Base-by-base conservation (phyloP, 2,797 vertebrate species). In the Caiman crocodilus region DNA sequence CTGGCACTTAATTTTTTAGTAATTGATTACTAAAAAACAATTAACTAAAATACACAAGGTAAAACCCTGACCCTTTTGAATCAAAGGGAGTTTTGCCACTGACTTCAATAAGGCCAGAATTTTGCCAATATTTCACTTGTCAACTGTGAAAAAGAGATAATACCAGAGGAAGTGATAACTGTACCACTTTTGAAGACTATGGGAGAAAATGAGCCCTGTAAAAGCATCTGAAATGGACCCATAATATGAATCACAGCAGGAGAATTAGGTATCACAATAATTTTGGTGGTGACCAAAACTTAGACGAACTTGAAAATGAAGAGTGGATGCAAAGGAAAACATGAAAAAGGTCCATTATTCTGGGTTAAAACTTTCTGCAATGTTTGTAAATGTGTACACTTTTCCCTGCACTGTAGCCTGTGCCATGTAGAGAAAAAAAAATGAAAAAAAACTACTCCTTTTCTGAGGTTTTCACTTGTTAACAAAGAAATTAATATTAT, bases 401-500 rank as follows among this genome's bases (percentile, higher is more conserved):
- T 35, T 71, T 71, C 67, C 32, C 74, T 2, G 4, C 57, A 35
- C 57, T 84, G 84, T 81, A 79, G 58, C 65, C 18, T 18, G 13
- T 12, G 21, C 30, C 13, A 4, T 23, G 67, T 32, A 15, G 30
- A 14, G 42, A 10, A 42, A 42, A 42, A 42, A 42, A 42, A 10
- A 2, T 8, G 7, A 7, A 7, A 42, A 42, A 42, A 42, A 71
- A 30, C 64, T n/a, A 55, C 57, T 74, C 60, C 67, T 71, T 83
- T 85, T 84, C 0, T 0, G 67, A 90, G 91, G 50, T 91, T 84
- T 76, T 80, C 55, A 80, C 77, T 74, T 82, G 82, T 56, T 63
- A 79, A 42, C 67, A 91, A 16, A 14, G 35, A 80, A 83, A 93
- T 14, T 21, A 74, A 79, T 73, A 78, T 95, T 91, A 94, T 3